Base-by-base conservation (phyloP, 2,113 vertebrate genomes). In the Mormoops blainvillei region DNA sequence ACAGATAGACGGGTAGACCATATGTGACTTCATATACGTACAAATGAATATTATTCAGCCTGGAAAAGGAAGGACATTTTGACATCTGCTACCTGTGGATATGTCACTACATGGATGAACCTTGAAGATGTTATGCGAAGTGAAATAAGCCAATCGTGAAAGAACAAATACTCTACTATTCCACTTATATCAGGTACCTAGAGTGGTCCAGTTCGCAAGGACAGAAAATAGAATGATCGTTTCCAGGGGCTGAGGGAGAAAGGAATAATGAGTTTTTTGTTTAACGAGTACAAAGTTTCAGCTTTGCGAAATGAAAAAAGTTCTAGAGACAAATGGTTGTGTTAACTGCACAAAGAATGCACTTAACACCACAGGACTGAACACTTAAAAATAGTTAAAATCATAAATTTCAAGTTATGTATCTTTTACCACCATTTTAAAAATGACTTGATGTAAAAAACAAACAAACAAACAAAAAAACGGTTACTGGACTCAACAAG, bases 311-410 rank as follows among this genome's bases (percentile, higher is more conserved):
- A n/a, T 12, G 68, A n/a, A 54, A 71, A 87, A 52, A n/a, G 19
- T n/a, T 58, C 14, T 7, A 5, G 52, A 61, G 70, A 26, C 16
- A 28, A 54, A 45, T 0, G 1, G 70, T 26, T 20, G 41, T 24
- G 3, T 0, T 8, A 74, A 20, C 4, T 5, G 8, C 38, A 61
- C 33, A 24, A 74, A 41, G 10, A 48, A 26, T 12, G 18, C 0
- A 36, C 52, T n/a, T 58, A n/a, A 45, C 12, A 31, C 31, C 52
- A 26, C 2, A 48, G 54, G 38, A 16, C 36, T 43, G 36, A 4
- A 33, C 36, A 33, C 36, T 73, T 18, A 24, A 43, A 68, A 58
- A 45, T 7, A 41, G 67, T 4, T 33, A 24, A 41, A 54, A 43
- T 22, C 18, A 9, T 22, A 41, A 41, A 70, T 22, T 73, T 43